phyloP scores from a whole-genome alignment of 23 tunicate species.

The Corella eumyota region DNA sequence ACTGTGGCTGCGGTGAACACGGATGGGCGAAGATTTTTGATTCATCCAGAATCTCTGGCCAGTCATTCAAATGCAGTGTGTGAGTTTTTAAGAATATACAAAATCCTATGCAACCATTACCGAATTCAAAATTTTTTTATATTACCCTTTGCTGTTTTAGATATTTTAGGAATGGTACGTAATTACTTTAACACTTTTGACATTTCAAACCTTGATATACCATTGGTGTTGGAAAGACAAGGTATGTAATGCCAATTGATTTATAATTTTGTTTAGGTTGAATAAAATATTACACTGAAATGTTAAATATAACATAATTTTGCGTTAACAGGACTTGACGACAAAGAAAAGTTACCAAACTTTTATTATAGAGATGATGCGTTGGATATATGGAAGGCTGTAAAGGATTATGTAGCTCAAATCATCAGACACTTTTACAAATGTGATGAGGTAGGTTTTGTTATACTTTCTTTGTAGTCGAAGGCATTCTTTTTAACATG shows the following conservation, averaged over 20 bases:
- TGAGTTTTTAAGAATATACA: too few relatives aligned
- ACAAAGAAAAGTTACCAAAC: conserved; percentile 9
- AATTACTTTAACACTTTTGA: conserved; percentile 3
- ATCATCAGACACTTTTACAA: conserved; percentile 12
- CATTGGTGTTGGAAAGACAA: background rate
- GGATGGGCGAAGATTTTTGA: conserved; percentile 8
- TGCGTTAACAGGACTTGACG: conserved; percentile 8
- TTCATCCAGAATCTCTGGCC: conserved; percentile 8
- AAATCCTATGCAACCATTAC: too few relatives aligned
- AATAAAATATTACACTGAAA: background rate
- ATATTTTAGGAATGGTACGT: background rate
- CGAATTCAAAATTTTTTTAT: too few relatives aligned
- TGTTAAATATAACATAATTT: background rate
- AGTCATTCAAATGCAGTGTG: conserved; percentile 19
- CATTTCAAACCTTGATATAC: conserved; percentile 2
- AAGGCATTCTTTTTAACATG: too few relatives aligned
- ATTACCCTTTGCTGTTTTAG: background rate
- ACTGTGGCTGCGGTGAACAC: conserved; percentile 30
- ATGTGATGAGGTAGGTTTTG: conserved; percentile 12
- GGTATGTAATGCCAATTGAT: conserved; percentile 5
- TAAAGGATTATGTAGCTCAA: conserved; percentile 7
- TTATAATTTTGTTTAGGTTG: background rate
- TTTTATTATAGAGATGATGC: conserved; percentile 41
- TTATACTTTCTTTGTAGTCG: too few relatives aligned
- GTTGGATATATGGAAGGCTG: conserved; percentile 19